phyloP scores from a whole-genome alignment of 2,888 invertebrate genomes.

The Microctonus brassicae region DNA sequence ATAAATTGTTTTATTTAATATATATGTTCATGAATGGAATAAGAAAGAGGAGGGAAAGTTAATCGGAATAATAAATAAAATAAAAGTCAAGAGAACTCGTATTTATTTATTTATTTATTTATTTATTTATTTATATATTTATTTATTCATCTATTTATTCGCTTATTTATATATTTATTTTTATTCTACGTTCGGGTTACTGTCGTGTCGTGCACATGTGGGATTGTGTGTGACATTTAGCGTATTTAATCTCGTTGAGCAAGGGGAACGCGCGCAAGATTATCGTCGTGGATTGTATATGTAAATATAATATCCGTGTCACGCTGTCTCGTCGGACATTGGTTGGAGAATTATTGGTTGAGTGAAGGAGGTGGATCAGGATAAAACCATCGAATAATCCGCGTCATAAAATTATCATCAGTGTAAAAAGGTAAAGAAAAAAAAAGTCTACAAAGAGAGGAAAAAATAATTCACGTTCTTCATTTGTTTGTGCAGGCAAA shows the following conservation, averaged over 20 bases:
- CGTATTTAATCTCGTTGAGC: slow-evolving; percentile 11
- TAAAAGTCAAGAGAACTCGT: not conserved
- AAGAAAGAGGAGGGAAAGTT: slow-evolving; percentile 12
- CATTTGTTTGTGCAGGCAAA: not conserved
- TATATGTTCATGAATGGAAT: not conserved
- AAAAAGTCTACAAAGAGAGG: no score
- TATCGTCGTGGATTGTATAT: slow-evolving; percentile 32
- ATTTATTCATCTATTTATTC: slow-evolving; percentile 5
- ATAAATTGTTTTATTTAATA: no score
- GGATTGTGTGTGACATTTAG: slow-evolving; percentile 27
- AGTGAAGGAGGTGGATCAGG: not conserved
- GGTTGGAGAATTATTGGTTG: slow-evolving; percentile 11
- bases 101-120: no score
- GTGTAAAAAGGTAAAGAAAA: not conserved
- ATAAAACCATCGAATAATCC: not conserved
- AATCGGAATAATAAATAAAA: slow-evolving; percentile 3
- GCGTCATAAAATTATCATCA: not conserved
- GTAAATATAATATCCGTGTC: slow-evolving; percentile 37
- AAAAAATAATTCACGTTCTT: not conserved
- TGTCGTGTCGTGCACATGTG: slow-evolving; percentile 25
- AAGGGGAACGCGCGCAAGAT: slow-evolving; percentile 15
- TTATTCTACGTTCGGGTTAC: slow-evolving; percentile 29
- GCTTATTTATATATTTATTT: no score
- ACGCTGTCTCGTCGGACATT: slow-evolving; percentile 41
- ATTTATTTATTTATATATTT: slow-evolving; percentile 5